A percentile compares a stretch with the other conserved stretches of the same genome.
These are phyloP conservation scores for Labrus mixtus DNA, from an alignment of 2,113 vertebrate species.

Conservation along the genomic window DNA sequence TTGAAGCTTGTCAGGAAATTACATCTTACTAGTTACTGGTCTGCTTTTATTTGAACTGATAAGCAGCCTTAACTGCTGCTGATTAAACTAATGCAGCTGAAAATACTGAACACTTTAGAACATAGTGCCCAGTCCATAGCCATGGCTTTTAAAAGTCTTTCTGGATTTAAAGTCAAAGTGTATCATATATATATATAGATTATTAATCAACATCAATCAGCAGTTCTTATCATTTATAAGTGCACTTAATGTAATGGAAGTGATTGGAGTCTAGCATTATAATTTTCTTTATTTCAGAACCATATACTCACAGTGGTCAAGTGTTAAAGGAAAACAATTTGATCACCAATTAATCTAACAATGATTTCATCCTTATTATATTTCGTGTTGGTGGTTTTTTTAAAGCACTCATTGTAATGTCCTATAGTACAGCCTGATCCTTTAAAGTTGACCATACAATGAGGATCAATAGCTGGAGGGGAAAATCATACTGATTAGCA, in stretches of 20 bases:
- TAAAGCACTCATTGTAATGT: too few relatives aligned
- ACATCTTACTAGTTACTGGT: slow-evolving; percentile 36
- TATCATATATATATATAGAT: too few relatives aligned
- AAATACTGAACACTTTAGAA: not conserved
- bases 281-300: not conserved
- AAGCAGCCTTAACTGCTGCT: slow-evolving; percentile 29
- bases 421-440: too few relatives aligned
- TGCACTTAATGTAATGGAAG: not conserved
- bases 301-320: not conserved
- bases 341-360: too few relatives aligned
- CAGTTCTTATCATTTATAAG: not conserved
- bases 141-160: not conserved
- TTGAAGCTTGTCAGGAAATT: slow-evolving; percentile 59
- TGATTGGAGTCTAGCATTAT: not conserved
- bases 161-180: too few relatives aligned
- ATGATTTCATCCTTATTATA: too few relatives aligned
- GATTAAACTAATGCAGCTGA: slow-evolving; percentile 10
- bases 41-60: slow-evolving; percentile 36
- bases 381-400: too few relatives aligned
- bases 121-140: not conserved
- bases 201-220: too few relatives aligned
- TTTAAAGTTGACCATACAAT: too few relatives aligned
- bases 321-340: not conserved
- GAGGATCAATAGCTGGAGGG: too few relatives aligned
- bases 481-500: too few relatives aligned